A percentile compares a stretch with the other conserved stretches of the same genome.
These are phyloP conservation scores for Scomber colias DNA, from an alignment of 2,113 vertebrate genomes.

Conservation along the genomic window DNA sequence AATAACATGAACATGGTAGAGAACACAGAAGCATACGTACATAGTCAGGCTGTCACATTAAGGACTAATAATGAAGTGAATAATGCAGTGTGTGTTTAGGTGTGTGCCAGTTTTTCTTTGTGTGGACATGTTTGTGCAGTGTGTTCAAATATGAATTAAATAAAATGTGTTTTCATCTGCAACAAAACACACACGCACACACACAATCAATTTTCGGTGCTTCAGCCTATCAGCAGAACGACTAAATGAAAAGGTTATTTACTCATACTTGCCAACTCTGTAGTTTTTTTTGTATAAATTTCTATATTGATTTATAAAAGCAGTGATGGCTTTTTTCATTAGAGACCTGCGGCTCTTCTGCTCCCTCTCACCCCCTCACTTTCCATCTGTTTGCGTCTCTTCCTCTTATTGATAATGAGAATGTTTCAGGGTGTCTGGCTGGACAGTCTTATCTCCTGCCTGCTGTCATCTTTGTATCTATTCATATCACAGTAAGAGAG, in stretches of 20 bases:
- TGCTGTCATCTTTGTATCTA: constrained; percentile 48
- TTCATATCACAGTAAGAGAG: constrained; percentile 43
- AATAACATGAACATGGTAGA: neutral
- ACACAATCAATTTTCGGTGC: neutral
- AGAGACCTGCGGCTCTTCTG: neutral
- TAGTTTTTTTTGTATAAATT: constrained; percentile 16
- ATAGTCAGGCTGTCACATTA: neutral
- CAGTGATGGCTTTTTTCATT: neutral
- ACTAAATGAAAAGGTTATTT: constrained; percentile 31
- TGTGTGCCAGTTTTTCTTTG: neutral
- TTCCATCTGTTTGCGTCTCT: constrained; percentile 5
- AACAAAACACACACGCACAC: constrained; percentile 4
- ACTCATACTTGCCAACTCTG: constrained; percentile 7
- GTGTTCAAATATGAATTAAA: neutral
- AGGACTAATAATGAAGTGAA: constrained; percentile 24
- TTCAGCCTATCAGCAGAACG: neutral
- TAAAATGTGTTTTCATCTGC: neutral
- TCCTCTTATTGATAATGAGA: constrained; percentile 41
- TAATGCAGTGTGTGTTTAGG: neutral
- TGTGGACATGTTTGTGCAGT: neutral
- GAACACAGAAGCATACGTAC: neutral
- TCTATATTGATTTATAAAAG: constrained; percentile 22
- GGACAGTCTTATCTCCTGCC: constrained; percentile 39
- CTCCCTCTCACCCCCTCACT: neutral
- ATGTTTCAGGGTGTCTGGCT: constrained; percentile 39